Percentiles rank a stretch among this genome's conserved stretches.
These are phyloP conservation scores for Hemitrygon akajei DNA, from an alignment of 2,797 vertebrate genomes.

Conservation along the genomic window DNA sequence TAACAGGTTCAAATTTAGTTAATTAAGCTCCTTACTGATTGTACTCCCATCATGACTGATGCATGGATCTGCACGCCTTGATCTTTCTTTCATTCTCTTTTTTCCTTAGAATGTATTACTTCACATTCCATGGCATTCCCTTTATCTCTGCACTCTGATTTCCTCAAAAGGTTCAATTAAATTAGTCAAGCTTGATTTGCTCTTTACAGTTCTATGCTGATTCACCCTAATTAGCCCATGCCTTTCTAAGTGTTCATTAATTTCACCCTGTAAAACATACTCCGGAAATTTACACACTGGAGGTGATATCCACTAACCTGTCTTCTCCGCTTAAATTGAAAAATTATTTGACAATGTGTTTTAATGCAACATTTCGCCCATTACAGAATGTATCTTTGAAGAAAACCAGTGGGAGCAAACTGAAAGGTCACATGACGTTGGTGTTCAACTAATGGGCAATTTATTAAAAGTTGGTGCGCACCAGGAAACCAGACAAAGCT, in stretches of 20 bases:
- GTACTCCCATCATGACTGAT: not conserved
- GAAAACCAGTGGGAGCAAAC: not conserved
- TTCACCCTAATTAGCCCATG: slow-evolving; percentile 17
- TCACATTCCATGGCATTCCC: slow-evolving; percentile 24
- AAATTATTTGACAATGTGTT: not conserved
- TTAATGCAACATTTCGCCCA: not conserved
- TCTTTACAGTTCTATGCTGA: slow-evolving; percentile 17
- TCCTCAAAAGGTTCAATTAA: slow-evolving; percentile 30
- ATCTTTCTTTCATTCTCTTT: not conserved
- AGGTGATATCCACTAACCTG: not conserved
- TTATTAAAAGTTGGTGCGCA: too few species aligned
- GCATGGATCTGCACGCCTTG: not conserved
- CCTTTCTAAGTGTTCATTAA: slow-evolving; percentile 8
- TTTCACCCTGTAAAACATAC: not conserved
- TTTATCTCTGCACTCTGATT: not conserved
- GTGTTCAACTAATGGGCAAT: too few species aligned
- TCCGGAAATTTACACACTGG: not conserved
- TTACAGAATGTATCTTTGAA: not conserved
- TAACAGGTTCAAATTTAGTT: not conserved
- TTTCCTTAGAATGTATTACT: not conserved
- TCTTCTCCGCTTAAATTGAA: not conserved
- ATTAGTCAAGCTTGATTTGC: slow-evolving; percentile 33
- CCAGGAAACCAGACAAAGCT: too few species aligned
- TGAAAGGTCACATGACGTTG: too few species aligned
- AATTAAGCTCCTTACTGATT: not conserved